phyloP scores from a whole-genome alignment of 2,888 invertebrate genomes.

The Drosophila setosimentum region DNA sequence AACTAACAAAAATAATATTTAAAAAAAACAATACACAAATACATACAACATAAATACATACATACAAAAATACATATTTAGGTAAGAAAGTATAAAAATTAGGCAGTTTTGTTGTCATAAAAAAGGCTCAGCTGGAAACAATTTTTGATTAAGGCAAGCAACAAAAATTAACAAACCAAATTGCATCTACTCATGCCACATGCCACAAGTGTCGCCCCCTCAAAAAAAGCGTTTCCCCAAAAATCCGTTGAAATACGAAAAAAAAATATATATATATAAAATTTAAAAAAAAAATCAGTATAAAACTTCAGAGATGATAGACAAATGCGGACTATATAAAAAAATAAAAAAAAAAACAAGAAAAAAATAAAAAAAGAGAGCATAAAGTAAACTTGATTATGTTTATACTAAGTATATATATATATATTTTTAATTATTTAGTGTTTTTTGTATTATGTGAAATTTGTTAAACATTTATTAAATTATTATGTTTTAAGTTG shows the following conservation, averaged over 20 bases:
- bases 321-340: constrained; percentile 63
- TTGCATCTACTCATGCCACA: constrained; percentile 45
- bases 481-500: constrained; percentile 80
- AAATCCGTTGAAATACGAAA: constrained; percentile 34
- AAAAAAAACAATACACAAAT: constrained; percentile 18
- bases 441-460: constrained; percentile 81
- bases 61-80: constrained; percentile 38
- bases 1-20: constrained; percentile 32
- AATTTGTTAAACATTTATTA: constrained; percentile 82
- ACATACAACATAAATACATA: constrained; percentile 25
- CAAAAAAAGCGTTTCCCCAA: constrained; percentile 34
- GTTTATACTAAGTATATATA: constrained; percentile 79
- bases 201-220: constrained; percentile 46
- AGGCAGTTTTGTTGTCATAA: constrained; percentile 23
- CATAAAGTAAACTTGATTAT: constrained; percentile 76
- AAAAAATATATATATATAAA: constrained; percentile 9
- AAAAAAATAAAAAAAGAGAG: constrained; percentile 28
- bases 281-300: constrained; percentile 44
- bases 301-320: constrained; percentile 56
- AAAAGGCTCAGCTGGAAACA: constrained; percentile 17
- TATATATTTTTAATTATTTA: constrained; percentile 77
- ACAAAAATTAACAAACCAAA: constrained; percentile 36
- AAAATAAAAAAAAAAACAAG: constrained; percentile 4
- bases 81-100: constrained; percentile 33
- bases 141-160: constrained; percentile 47